phyloP scores from a whole-genome alignment of 2,797 vertebrate genomes.

The Caiman crocodilus region DNA sequence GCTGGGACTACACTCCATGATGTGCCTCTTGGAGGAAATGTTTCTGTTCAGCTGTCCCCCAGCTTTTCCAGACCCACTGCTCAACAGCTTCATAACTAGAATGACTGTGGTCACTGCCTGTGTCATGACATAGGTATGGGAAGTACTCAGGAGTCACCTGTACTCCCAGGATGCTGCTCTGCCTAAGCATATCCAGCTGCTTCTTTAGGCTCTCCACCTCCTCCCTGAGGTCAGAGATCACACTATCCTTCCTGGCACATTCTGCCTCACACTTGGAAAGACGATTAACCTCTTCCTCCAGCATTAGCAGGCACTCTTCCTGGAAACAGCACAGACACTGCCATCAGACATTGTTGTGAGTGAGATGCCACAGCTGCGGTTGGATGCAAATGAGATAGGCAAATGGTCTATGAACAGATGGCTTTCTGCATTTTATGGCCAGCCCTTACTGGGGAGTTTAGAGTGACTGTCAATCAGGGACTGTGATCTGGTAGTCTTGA shows the following conservation, averaged over 20 bases:
- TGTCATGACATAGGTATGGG: not conserved
- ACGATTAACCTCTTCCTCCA: conserved; percentile 50
- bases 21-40: too few species aligned
- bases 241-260: conserved; percentile 42
- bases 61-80: too few species aligned
- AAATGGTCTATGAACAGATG: not conserved
- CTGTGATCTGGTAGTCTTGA: not conserved
- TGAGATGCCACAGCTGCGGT: not conserved
- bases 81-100: too few species aligned
- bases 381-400: not conserved
- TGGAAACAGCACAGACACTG: not conserved
- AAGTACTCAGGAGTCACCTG: not conserved
- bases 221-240: conserved; percentile 38
- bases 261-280: not conserved
- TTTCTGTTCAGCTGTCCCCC: too few species aligned
- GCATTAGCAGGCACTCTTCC: conserved; percentile 35
- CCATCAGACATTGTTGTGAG: too few species aligned
- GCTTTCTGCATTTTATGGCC: not conserved
- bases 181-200: not conserved
- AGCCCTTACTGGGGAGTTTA: not conserved
- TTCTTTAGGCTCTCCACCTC: conserved; percentile 45
- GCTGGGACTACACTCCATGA: too few species aligned
- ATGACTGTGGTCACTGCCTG: not conserved
- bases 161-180: not conserved
- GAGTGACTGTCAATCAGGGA: not conserved